phyloP scores from a whole-genome alignment of 2,113 vertebrate genomes.

The Scomber colias region DNA sequence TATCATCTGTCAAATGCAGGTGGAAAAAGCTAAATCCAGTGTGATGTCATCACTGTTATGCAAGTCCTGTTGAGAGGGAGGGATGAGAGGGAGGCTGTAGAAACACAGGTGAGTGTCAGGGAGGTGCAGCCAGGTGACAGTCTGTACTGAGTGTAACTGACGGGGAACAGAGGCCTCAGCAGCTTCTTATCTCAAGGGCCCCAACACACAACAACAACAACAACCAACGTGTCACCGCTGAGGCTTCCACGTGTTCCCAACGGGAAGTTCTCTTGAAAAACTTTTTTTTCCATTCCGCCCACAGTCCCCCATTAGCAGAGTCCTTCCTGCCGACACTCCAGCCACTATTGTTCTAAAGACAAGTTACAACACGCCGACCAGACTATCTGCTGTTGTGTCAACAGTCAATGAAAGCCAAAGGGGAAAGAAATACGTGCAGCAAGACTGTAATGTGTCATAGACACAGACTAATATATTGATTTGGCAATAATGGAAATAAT shows the following conservation, averaged over 20 bases:
- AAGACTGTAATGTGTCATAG: neutral
- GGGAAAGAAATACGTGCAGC: neutral
- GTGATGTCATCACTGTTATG: conserved; percentile 18
- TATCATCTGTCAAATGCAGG: neutral
- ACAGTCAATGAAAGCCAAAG: conserved; percentile 8
- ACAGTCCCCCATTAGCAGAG: conserved; percentile 1
- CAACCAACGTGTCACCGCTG: neutral
- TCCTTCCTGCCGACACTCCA: neutral
- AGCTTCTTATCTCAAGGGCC: conserved; percentile 25
- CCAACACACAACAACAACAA: neutral
- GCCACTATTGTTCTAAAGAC: conserved; percentile 4
- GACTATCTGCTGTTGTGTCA: conserved; percentile 14
- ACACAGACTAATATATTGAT: neutral
- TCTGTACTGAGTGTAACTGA: neutral
- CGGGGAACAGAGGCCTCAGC: neutral
- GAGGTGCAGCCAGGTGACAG: neutral
- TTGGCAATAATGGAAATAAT: conserved; percentile 13
- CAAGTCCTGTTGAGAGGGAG: neutral
- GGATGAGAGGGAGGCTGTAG: neutral
- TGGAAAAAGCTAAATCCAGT: neutral
- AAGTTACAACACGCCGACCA: conserved; percentile 19
- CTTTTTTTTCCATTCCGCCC: neutral
- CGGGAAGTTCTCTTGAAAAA: neutral
- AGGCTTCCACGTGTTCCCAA: neutral
- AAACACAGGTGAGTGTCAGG: neutral